Evolutionary conservation across 2,888 invertebrate genomes (phyloP).

Genomic region (Heliconius sara): DNA sequence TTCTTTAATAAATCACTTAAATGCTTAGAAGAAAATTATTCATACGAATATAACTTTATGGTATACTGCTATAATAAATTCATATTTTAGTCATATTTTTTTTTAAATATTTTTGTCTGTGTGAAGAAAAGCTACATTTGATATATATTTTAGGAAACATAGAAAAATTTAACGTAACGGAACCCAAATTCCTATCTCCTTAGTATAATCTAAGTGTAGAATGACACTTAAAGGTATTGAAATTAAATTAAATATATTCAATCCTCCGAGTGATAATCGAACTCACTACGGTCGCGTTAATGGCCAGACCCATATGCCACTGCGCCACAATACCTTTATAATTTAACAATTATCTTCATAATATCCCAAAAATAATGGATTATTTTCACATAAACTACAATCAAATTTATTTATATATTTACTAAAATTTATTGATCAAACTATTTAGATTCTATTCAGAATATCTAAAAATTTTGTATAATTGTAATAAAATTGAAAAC

Average conservation of each 20-base stretch:
- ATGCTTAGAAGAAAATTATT: neutral
- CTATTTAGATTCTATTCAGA: neutral
- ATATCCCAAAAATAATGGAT: neutral
- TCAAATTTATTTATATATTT: neutral
- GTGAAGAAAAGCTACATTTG: no score
- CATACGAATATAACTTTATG: neutral
- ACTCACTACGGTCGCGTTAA: no score
- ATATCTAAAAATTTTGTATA: neutral
- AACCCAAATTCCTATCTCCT: no score
- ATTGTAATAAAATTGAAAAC: conserved; percentile 8
- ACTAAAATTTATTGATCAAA: neutral
- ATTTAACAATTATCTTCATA: neutral
- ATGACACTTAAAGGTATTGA: no score
- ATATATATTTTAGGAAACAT: no score
- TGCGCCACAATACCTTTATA: neutral
- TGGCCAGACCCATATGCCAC: neutral
- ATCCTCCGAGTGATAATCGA: no score
- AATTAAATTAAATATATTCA: no score
- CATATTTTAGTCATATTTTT: neutral
- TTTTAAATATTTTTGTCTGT: neutral
- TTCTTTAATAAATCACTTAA: conserved; percentile 7
- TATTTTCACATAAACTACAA: neutral
- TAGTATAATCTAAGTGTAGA: no score
- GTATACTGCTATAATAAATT: neutral
- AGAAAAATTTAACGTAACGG: no score